Evolutionary conservation across 2,888 invertebrate species (phyloP).

Genomic region (Troglohyphantes excavatus): DNA sequence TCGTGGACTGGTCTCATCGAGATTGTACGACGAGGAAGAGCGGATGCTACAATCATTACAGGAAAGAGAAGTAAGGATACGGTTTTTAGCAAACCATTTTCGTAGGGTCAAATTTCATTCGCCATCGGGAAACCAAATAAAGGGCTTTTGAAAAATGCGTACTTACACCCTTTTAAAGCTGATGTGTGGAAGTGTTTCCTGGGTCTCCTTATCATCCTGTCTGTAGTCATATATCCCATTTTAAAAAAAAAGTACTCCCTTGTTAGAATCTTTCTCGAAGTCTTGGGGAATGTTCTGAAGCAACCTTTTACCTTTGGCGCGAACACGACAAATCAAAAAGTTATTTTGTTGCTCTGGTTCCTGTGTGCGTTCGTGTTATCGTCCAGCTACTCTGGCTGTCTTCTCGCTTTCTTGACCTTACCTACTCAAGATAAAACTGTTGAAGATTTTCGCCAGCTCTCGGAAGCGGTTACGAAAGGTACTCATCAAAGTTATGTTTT

Average conservation of each 20-base stretch:
- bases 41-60: background rate
- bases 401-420: background rate
- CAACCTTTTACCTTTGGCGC: too few relatives aligned
- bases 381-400: background rate
- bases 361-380: background rate
- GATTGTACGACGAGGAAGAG: constrained; percentile 4
- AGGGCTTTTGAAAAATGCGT: too few relatives aligned
- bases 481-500: background rate
- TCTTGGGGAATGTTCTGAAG: too few relatives aligned
- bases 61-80: background rate
- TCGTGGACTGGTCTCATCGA: constrained; percentile 6
- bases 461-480: background rate
- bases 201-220: too few relatives aligned
- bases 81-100: background rate
- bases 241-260: too few relatives aligned
- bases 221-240: too few relatives aligned
- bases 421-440: background rate
- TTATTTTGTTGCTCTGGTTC: too few relatives aligned
- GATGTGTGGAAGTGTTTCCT: too few relatives aligned
- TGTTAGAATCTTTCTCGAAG: too few relatives aligned
- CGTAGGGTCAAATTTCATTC: background rate
- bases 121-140: background rate
- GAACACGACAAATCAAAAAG: too few relatives aligned
- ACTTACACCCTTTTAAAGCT: too few relatives aligned
- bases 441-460: background rate